Conservation (phyloP, 2,888 invertebrate species). For the Platynereis dumerilii region DNA sequence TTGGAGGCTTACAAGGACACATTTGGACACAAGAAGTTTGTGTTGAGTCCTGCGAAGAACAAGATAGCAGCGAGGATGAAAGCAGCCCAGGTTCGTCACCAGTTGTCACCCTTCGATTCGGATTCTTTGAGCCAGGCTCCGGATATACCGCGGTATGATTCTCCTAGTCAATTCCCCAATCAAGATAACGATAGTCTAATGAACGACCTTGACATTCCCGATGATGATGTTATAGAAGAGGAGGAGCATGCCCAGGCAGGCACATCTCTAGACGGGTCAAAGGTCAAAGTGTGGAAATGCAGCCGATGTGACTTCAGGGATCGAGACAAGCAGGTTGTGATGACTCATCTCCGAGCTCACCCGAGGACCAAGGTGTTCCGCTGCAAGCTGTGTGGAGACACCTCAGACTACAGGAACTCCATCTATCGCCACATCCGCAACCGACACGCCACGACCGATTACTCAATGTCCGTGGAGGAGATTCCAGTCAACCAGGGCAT, state of each 20-base stretch:
- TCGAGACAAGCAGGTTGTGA: constrained; percentile 46
- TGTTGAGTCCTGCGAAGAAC: constrained; percentile 31
- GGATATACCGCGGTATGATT: not conserved
- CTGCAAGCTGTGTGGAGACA: constrained; percentile 60
- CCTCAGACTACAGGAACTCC: constrained; percentile 61
- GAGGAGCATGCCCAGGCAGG: not conserved
- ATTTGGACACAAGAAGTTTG: constrained; percentile 38
- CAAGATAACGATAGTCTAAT: not conserved
- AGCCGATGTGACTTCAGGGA: constrained; percentile 80
- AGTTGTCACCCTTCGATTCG: not conserved
- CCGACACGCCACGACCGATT: constrained; percentile 46
- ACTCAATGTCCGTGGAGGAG: constrained; percentile 10
- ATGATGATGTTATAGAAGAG: not conserved
- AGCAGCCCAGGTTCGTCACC: not conserved
- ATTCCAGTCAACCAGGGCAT: not conserved
- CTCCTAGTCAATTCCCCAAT: not conserved
- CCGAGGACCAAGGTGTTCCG: constrained; percentile 36
- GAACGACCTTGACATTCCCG: not conserved
- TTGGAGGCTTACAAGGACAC: constrained; percentile 43
- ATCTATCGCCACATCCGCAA: constrained; percentile 57
- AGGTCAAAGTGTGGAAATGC: constrained; percentile 73
- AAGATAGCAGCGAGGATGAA: constrained; percentile 3
- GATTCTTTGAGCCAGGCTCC: not conserved
- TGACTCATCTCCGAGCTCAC: constrained; percentile 48
- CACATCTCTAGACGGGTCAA: not conserved